Evolutionary conservation across 2,888 invertebrate species (phyloP), one percentile per base, ranked within the genome.

Genomic region (Thera britannica): DNA sequence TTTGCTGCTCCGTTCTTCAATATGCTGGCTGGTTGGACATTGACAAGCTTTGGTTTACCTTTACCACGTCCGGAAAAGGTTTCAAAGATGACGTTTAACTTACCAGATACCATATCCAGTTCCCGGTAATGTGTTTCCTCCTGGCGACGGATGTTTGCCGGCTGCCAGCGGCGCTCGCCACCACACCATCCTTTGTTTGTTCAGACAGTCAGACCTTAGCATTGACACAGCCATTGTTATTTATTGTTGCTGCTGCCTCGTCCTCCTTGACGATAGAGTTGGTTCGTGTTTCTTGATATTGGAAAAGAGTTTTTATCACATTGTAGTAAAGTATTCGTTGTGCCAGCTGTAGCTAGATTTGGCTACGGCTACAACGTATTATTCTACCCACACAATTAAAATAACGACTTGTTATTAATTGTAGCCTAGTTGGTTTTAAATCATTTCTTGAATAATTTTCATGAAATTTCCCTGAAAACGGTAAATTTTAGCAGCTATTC

Each of bases 401-500:
- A 36, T 36, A 7, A 55, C n/a, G 35, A 8, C 11, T 2, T 23
- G 23, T 23, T 5, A 2, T 11, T 11, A 36, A 55, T 9, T 11
- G 12, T 34, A 8, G 34, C 52, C 8, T 34, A 55, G 11, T n/a
- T 11, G 51, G 34, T 3, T 36, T n/a, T 36, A 55, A 55, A 55
- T 36, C n/a, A 55, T 2, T 11, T 55, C 2, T 36, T 55, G 3
- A 52, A 34, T 38, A 51, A 11, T 52, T 52, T 34, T 61, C 34
- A 34, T 44, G 58, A 51, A 68, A 64, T 72, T 75, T 73, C 68
- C 72, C 70, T 71, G 71, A 79, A 78, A 78, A 76, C 60, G 62
- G 77, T 73, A 76, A 81, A 80, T 68, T 83, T 84, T 82, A 78
- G 79, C 82, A 82, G 81, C 75, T 78, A 83, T 83, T 86, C 85